Evolutionary conservation across 64 coral and sea anemone genomes (phyloP), one percentile per base, ranked within the genome.

Genomic region (Hydrozoanthus tunicans): DNA sequence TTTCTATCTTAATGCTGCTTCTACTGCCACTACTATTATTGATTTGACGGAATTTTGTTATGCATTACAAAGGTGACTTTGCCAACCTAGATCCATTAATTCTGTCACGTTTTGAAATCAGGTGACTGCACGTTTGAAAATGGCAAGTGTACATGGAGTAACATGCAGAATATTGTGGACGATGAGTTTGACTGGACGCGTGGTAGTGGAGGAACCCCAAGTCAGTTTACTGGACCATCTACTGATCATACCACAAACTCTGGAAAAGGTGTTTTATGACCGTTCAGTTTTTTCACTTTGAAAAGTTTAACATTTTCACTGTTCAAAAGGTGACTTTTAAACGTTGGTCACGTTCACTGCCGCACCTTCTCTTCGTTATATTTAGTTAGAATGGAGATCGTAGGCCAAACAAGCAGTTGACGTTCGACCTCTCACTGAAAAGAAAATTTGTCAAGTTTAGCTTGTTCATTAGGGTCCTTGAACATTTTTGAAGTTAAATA

Each of bases 111-210:
- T 85, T 86, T 56, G 20, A 23, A 17, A n/a, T 6, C 53, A 96
- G 95, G 95, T 92, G 94, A 99, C 23, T 99, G 97, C 73, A 91
- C 89, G 52, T 99, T 99, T 90, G 97, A 99, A 70, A 93, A 81
- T 54, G 97, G 97, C 6, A 62, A 65, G 55, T 99, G 97, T 65
- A 95, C 97, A 1, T 99, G 97, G 97, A 70, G 91, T 5, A 99
- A 99, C 78, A 91, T 94, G 23, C 78, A 79, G 5, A 89, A 82
- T 72, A 51, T 86, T 84, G 81, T 91, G n/a, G 90, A 91, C 27
- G 97, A 99, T 73, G 92, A 99, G 59, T 99, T 99, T 85, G 97
- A 99, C 54, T 99, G 97, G 97, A 92, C 83, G 25, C 76, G 88
- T 79, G 91, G 93, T 5, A 91, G 91, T 82, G 91, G 91, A 90